phyloP scores from a whole-genome alignment of 2,797 vertebrate genomes.

The Cryptoprocta ferox region DNA sequence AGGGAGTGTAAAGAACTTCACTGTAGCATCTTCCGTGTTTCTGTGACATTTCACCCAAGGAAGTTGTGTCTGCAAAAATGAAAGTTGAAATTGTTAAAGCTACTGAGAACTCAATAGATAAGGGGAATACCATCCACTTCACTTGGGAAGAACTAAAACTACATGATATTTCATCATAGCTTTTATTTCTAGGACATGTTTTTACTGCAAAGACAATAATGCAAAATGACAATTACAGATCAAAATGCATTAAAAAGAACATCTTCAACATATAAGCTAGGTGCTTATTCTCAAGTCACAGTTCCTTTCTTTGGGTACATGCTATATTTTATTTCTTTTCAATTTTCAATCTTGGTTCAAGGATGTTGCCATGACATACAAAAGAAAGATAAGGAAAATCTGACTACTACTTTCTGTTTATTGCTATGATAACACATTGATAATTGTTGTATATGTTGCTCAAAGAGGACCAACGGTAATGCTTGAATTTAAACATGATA shows the following conservation, averaged over 20 bases:
- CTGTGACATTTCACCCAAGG: constrained; percentile 72
- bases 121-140: background rate
- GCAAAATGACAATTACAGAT: background rate
- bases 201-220: background rate
- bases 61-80: constrained; percentile 77
- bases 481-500: background rate
- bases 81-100: constrained; percentile 51
- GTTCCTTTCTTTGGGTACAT: background rate
- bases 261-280: background rate
- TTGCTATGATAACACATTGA: background rate
- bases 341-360: constrained; percentile 32
- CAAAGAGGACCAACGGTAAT: background rate
- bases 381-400: background rate
- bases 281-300: background rate
- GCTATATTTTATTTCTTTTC: background rate
- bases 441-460: background rate
- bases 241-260: background rate
- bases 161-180: background rate
- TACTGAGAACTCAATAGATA: background rate
- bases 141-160: background rate
- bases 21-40: constrained; percentile 72
- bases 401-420: background rate
- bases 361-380: background rate
- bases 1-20: constrained; percentile 66
- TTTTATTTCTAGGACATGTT: background rate